Base-by-base conservation (phyloP, 2,113 vertebrate genomes). In the Festucalex cinctus region DNA sequence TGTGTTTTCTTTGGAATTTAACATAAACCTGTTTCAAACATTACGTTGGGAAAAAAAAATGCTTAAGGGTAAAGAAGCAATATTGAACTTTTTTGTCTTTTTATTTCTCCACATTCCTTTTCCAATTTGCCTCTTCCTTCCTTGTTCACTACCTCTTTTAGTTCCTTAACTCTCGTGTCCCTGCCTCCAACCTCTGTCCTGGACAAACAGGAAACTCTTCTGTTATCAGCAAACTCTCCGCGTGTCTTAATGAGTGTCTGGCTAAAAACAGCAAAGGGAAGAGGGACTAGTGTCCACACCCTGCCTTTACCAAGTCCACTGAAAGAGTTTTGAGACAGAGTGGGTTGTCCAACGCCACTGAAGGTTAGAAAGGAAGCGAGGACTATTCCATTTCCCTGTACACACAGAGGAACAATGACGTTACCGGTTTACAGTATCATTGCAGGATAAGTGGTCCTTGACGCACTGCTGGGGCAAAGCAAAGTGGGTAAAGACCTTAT, bases 171-270 rank as follows among this genome's bases (percentile, higher is more conserved):
- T 64, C 64, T 71, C 57, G 56, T 64, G 49, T 77, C 68, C 74
- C 51, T 46, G 58, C 22, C 22, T 56, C n/a, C 43, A 36, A 51
- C 57, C 61, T 69, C 46, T 57, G 46, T 51, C 64, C 71, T 80
- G 80, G 73, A 71, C 78, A 81, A 86, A 86, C 86, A 87, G 87
- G 86, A 89, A 90, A 73, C 75, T 71, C 85, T 84, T 79, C 82
- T 75, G 72, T 84, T 90, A 88, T 88, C 84, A 77, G 72, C 37
- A 6, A 22, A 60, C 74, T 66, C 74, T 83, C 74, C 81, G 63
- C 80, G 80, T 75, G 72, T 86, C 70, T 72, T 78, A 79, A 83
- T 79, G 74, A 85, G 73, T 64, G 65, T 84, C 68, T 61, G 65
- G 59, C 73, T 58, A 70, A 76, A 83, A 72, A 83, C 75, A 58